A percentile compares a stretch with the other conserved stretches of the same genome.
Evolutionary conservation across 2,797 vertebrate genomes (phyloP).

Genomic region (Eulemur mongoz): DNA sequence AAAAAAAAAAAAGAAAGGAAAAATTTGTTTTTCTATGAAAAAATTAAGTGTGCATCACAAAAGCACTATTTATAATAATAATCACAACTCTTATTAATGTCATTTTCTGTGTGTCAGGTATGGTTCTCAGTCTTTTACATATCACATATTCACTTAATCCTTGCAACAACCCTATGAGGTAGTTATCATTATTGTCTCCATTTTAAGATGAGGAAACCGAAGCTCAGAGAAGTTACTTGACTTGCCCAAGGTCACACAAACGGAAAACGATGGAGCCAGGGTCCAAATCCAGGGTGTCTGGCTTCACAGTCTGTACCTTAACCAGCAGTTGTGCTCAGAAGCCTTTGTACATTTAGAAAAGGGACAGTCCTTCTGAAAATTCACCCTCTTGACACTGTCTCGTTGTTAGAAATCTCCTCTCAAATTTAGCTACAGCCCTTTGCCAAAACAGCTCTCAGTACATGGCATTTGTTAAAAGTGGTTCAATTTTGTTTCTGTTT

Average conservation of each 20-base stretch:
- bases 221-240: neutral
- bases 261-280: neutral
- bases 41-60: neutral
- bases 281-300: neutral
- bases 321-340: neutral
- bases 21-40: neutral
- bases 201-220: slow-evolving; percentile 8
- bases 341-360: neutral
- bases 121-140: neutral
- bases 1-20: neutral
- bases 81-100: neutral
- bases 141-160: neutral
- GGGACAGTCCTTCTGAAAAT: neutral
- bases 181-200: neutral
- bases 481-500: neutral
- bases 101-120: neutral
- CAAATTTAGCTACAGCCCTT: neutral
- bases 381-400: neutral
- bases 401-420: neutral
- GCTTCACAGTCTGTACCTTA: neutral
- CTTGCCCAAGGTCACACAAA: neutral
- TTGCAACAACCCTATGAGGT: neutral
- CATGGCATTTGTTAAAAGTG: neutral
- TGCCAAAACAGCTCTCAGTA: neutral
- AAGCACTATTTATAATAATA: neutral